Base-by-base conservation (phyloP, 2,888 invertebrate species). In the Opisthograptis luteolata region DNA sequence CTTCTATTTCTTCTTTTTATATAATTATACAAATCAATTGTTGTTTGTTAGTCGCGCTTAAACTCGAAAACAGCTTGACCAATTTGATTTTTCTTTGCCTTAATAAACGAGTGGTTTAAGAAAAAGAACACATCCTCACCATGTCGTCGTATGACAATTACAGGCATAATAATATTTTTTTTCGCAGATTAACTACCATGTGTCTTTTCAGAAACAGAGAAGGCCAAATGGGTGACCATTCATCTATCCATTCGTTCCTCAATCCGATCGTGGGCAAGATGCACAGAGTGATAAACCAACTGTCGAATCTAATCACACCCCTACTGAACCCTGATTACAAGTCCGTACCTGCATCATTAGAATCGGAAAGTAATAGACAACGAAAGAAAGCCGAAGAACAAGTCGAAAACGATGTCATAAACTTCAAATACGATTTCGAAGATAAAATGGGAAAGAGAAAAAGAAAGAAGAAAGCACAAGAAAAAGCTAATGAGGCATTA, bases 261-360 rank as follows among this genome's bases (percentile, higher is more conserved):
- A 72, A 73, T 0, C 52, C 62, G 0, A 62, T 70, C 1, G 70
- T 63, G 25, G 24, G 30, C 15, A 84, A 84, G 58, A 68, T 84
- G n/a, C 69, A 73, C 51, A 77, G 76, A 60, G 76, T 74, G 0
- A 61, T 85, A 7, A 62, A 75, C 34, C 70, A 78, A 1, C 58
- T 87, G 6, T 57, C 64, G 0, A 72, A 73, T 45, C 64, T 78
- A 1, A 58, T 85, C 3, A 61, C 66, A 0, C 80, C 83, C 0
- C 46, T 81, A 1, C 0, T 43, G 1, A 17, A 28, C 39, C 42
- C 36, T 1, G 42, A 43, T 20, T 58, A 0, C 55, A 55, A 13
- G 34, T 41, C 0, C 6, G n/a, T 2, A 6, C n/a, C 31, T 1
- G 6, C n/a, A 3, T 9, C 15, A n/a, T n/a, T n/a, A n/a, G n/a